phyloP scores from a whole-genome alignment of 2,888 invertebrate species.

The Syrista parreyssii region DNA sequence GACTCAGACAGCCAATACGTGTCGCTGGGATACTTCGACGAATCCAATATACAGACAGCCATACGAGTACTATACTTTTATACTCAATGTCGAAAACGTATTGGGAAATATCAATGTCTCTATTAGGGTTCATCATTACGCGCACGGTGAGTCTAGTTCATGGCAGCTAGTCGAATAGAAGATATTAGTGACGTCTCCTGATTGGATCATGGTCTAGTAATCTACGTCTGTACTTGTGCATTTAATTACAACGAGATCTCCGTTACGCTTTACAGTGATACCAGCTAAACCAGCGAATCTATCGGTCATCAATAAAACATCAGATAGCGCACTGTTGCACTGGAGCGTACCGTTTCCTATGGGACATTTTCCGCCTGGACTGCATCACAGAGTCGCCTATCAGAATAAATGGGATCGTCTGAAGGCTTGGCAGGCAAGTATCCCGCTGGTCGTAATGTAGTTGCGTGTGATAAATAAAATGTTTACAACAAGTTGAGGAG shows the following conservation, averaged over 20 bases:
- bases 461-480: too few relatives aligned
- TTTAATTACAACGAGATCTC: neutral
- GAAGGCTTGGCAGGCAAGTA: constrained; percentile 66
- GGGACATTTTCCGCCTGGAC: constrained; percentile 67
- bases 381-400: constrained; percentile 69
- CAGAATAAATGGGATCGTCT: constrained; percentile 67
- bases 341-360: constrained; percentile 69
- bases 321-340: constrained; percentile 65
- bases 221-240: neutral
- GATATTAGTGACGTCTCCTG: too few relatives aligned
- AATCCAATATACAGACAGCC: constrained; percentile 70
- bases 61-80: constrained; percentile 70
- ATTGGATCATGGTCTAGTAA: too few relatives aligned
- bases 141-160: constrained; percentile 62
- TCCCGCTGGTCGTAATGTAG: constrained; percentile 38
- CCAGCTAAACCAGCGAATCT: constrained; percentile 68
- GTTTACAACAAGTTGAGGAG: too few relatives aligned
- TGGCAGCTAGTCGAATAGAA: neutral
- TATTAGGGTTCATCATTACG: constrained; percentile 72
- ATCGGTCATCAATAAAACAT: constrained; percentile 64
- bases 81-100: constrained; percentile 71
- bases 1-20: constrained; percentile 50
- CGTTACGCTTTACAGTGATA: constrained; percentile 59
- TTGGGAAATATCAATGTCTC: constrained; percentile 70
- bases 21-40: constrained; percentile 68